Percentiles rank a stretch among this genome's conserved stretches.
Evolutionary conservation across 2,797 vertebrate species (phyloP).

Genomic region (Tadarida brasiliensis): DNA sequence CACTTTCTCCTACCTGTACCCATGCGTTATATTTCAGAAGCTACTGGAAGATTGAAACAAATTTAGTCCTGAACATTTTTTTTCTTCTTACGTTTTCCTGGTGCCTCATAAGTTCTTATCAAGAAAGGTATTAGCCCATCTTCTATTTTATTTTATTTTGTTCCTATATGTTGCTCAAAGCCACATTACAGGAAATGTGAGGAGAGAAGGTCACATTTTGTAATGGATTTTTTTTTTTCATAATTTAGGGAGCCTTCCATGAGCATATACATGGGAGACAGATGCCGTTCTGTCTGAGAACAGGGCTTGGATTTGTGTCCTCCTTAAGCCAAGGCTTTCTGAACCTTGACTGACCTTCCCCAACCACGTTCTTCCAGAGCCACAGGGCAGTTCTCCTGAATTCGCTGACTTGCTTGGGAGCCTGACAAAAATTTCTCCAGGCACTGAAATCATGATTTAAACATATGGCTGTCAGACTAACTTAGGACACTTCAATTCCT

Average conservation of each 20-base stretch:
- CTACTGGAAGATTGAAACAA: background rate
- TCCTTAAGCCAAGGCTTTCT: conserved; percentile 55
- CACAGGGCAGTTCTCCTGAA: conserved; percentile 69
- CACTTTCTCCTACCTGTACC: background rate
- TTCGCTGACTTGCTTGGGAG: conserved; percentile 70
- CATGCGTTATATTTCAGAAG: background rate
- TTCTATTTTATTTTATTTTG: background rate
- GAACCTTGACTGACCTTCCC: conserved; percentile 78
- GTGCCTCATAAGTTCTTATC: background rate
- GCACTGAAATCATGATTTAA: conserved; percentile 80
- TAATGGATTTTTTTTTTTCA: background rate
- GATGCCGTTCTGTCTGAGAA: background rate
- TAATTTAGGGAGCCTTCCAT: background rate
- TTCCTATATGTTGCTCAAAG: background rate
- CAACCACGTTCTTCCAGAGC: conserved; percentile 52
- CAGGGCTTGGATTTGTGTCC: background rate
- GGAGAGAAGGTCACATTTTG: background rate
- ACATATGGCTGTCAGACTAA: conserved; percentile 84
- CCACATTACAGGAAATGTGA: conserved; percentile 10
- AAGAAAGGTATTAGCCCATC: background rate
- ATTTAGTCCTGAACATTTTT: background rate
- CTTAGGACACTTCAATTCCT: conserved; percentile 74
- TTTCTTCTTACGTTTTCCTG: background rate
- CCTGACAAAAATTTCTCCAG: conserved; percentile 78
- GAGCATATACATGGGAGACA: background rate